Evolutionary conservation across 2,113 vertebrate genomes (phyloP).

Genomic region (Prionailurus viverrinus): DNA sequence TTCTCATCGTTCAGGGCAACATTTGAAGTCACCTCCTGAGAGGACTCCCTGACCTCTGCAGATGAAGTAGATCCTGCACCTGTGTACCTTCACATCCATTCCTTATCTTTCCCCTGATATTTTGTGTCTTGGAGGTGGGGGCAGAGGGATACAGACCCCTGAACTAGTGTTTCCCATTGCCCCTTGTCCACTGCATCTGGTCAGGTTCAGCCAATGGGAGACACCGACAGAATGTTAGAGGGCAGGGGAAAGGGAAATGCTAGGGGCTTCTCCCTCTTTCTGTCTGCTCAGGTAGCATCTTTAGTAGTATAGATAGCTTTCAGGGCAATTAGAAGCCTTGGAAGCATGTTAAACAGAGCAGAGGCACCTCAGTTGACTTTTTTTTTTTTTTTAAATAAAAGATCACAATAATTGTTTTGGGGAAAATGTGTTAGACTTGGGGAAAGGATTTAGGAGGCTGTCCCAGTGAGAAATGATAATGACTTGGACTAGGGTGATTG

Average conservation of each 20-base stretch:
- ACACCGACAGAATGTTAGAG: neutral
- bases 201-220: neutral
- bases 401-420: conserved; percentile 21
- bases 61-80: neutral
- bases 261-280: neutral
- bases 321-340: neutral
- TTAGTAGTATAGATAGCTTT: neutral
- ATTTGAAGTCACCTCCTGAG: neutral
- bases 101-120: neutral
- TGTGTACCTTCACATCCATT: neutral
- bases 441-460: conserved; percentile 57
- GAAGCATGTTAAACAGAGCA: neutral
- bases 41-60: neutral
- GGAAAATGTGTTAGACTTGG: conserved; percentile 56
- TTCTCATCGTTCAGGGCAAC: neutral
- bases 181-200: neutral
- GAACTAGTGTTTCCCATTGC: neutral
- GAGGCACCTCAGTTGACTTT: neutral
- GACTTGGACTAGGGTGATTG: conserved; percentile 30
- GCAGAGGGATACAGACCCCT: neutral
- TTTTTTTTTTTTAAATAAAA: neutral
- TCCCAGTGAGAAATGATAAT: conserved; percentile 62
- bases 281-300: neutral
- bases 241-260: neutral
- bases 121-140: neutral